A percentile compares a stretch with the other conserved stretches of the same genome.
Evolutionary conservation across 2,888 invertebrate species (phyloP).

Genomic region (Agrochola circellaris): DNA sequence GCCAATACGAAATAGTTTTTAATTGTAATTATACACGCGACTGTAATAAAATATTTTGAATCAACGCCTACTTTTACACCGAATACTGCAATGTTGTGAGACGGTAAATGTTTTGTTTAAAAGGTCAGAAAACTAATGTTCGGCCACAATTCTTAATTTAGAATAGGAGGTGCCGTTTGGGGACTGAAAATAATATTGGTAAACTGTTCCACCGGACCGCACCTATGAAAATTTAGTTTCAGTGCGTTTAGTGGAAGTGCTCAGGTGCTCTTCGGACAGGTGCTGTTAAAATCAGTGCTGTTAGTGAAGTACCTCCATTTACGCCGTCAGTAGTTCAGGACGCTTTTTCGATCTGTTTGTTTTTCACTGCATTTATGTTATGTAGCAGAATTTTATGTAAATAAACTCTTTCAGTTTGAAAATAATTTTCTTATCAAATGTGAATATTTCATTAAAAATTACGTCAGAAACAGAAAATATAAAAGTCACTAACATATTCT

Average conservation of each 20-base stretch:
- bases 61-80: conserved; percentile 41
- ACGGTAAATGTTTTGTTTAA: conserved; percentile 1
- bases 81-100: not conserved
- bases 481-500: not conserved
- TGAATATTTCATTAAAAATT: not conserved
- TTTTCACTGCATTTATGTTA: not conserved
- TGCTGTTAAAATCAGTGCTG: too few species aligned
- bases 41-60: conserved; percentile 43
- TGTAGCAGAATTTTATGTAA: not conserved
- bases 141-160: not conserved
- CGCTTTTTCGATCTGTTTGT: not conserved
- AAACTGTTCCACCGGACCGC: too few species aligned
- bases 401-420: not conserved
- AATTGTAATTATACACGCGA: conserved; percentile 58
- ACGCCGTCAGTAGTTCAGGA: too few species aligned
- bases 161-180: not conserved
- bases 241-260: too few species aligned
- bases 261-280: too few species aligned
- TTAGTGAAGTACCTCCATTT: too few species aligned
- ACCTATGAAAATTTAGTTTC: too few species aligned
- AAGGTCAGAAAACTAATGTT: conserved; percentile 15
- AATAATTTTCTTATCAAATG: not conserved
- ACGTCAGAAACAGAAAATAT: not conserved
- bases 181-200: too few species aligned
- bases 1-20: conserved; percentile 47